Conservation (phyloP, 2,888 invertebrate genomes). For the Epirrhoe tristata region DNA sequence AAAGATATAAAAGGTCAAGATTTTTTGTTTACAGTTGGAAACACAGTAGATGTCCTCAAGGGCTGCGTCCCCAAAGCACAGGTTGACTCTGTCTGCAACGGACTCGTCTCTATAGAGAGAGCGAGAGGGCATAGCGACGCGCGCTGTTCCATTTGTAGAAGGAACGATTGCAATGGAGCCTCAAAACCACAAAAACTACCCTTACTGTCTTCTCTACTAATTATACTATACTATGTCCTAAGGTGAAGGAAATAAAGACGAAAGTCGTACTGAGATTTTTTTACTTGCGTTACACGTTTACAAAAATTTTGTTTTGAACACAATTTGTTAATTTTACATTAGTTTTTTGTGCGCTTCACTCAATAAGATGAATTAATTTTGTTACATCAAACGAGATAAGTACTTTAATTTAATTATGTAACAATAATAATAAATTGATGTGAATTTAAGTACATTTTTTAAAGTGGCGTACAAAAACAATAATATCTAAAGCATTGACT, state of each 20-base stretch:
- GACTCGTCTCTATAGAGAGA: constrained; percentile 71
- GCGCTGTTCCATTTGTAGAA: constrained; percentile 72
- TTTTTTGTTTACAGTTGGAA: constrained; percentile 69
- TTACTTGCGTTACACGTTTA: constrained; percentile 26
- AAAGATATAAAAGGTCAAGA: constrained; percentile 18
- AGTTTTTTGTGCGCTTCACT: constrained; percentile 19
- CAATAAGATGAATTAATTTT: constrained; percentile 14
- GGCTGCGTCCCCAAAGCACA: constrained; percentile 75
- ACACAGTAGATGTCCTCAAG: constrained; percentile 74
- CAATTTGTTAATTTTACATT: constrained; percentile 11
- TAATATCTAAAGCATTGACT: background rate
- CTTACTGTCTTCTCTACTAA: constrained; percentile 36
- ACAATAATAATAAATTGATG: no score
- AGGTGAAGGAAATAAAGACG: constrained; percentile 52
- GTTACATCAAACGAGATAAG: constrained; percentile 13
- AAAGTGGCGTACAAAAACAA: background rate
- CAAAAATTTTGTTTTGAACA: constrained; percentile 25
- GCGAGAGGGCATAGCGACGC: constrained; percentile 79
- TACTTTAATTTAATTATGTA: no score
- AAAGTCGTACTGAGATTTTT: constrained; percentile 24
- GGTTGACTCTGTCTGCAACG: constrained; percentile 75
- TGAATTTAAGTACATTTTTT: no score
- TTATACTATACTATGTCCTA: constrained; percentile 60
- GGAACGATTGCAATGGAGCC: constrained; percentile 72
- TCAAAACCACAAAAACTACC: constrained; percentile 22